These are phyloP conservation scores for Vultur gryphus DNA, from an alignment of 2,797 vertebrate species.

Conservation along the genomic window DNA sequence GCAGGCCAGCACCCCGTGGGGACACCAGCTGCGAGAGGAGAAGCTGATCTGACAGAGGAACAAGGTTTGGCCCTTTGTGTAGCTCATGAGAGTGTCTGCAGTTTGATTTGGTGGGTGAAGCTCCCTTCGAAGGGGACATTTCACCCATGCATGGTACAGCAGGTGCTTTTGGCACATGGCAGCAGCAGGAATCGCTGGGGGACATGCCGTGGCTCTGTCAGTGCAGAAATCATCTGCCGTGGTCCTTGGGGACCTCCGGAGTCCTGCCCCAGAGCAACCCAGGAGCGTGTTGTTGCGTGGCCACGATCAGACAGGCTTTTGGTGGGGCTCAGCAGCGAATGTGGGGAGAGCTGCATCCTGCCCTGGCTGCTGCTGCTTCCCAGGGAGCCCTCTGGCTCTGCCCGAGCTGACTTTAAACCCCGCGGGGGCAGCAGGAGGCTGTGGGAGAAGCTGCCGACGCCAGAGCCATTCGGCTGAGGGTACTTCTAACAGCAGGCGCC, in stretches of 20 bases:
- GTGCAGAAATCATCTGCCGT: neutral
- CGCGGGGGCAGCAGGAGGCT: neutral
- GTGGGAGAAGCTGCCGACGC: accelerated
- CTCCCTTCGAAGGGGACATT: accelerated
- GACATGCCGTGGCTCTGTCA: neutral
- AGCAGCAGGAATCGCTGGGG: accelerated
- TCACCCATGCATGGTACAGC: accelerated
- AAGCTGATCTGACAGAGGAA: neutral
- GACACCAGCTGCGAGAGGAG: neutral
- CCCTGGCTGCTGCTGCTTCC: neutral
- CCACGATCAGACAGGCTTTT: accelerated
- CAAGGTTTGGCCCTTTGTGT: neutral
- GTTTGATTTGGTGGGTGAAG: neutral
- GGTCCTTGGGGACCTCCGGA: neutral
- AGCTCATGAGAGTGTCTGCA: neutral
- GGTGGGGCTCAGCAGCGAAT: neutral
- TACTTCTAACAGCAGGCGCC: neutral
- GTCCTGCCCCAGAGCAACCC: accelerated
- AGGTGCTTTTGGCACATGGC: neutral
- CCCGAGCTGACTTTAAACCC: neutral
- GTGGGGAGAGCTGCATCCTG: neutral
- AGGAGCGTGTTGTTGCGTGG: accelerated
- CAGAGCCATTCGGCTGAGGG: neutral
- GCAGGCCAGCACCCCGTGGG: neutral
- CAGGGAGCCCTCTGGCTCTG: neutral